These are phyloP conservation scores for Drosophila lowei DNA, from an alignment of 1,140 invertebrate genomes.

Conservation along the genomic window DNA sequence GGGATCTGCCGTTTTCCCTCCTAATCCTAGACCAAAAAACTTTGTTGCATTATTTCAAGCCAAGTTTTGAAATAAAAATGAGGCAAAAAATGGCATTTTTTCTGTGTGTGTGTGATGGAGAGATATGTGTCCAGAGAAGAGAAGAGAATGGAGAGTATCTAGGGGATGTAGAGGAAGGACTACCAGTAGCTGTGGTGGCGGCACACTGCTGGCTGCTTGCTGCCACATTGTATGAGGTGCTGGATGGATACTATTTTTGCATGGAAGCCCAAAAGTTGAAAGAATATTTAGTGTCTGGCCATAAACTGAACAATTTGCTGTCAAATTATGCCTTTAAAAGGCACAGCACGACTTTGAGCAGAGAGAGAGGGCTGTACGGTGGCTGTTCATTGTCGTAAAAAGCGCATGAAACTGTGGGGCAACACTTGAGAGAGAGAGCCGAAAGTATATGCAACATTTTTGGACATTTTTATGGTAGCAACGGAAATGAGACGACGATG, in stretches of 20 bases:
- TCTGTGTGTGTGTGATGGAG: neutral
- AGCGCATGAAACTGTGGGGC: constrained; percentile 61
- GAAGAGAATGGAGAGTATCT: neutral
- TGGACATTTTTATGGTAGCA: constrained; percentile 59
- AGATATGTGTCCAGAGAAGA: constrained; percentile 3
- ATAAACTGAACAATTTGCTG: constrained; percentile 71
- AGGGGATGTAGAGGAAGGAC: neutral
- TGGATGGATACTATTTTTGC: constrained; percentile 54
- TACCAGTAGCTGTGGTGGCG: too few relatives aligned
- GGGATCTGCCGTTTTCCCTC: too few relatives aligned
- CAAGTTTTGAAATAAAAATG: constrained; percentile 39
- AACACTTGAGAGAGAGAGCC: constrained; percentile 31
- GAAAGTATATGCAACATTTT: constrained; percentile 62
- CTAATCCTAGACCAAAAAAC: constrained; percentile 41
- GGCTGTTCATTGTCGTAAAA: constrained; percentile 67
- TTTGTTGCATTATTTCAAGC: constrained; percentile 65
- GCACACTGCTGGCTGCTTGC: neutral
- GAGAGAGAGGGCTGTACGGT: neutral
- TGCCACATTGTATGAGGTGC: constrained; percentile 48
- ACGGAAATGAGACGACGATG: constrained; percentile 34
- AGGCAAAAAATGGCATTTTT: constrained; percentile 22
- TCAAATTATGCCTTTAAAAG: constrained; percentile 67
- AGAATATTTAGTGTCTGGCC: constrained; percentile 56
- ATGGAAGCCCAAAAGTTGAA: constrained; percentile 43
- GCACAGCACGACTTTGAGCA: neutral